phyloP scores from a whole-genome alignment of 2,113 vertebrate species.

The Suricata suricatta region DNA sequence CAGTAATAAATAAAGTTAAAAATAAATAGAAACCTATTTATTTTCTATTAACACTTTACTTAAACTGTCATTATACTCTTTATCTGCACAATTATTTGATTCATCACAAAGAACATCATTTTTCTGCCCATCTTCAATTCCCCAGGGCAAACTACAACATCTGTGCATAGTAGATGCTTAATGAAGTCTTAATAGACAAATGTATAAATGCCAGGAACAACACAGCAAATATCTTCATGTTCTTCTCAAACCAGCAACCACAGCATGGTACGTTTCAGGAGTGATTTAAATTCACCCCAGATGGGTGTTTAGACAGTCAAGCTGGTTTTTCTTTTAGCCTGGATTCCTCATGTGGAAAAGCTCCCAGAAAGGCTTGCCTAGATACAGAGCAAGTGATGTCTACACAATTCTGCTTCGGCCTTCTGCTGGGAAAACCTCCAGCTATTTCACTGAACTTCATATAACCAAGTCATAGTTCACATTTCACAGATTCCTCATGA shows the following conservation, averaged over 20 bases:
- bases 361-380: constrained; percentile 26
- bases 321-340: not conserved
- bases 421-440: constrained; percentile 66
- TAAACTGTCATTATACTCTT: not conserved
- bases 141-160: not conserved
- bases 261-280: not conserved
- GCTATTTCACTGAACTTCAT: constrained; percentile 32
- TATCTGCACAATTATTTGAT: not conserved
- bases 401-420: constrained; percentile 52
- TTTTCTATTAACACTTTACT: not conserved
- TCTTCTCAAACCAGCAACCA: not conserved
- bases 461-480: constrained; percentile 68
- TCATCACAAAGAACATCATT: not conserved
- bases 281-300: not conserved
- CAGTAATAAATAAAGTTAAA: too few relatives aligned
- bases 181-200: not conserved
- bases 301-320: not conserved
- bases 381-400: constrained; percentile 64
- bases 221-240: not conserved
- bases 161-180: not conserved
- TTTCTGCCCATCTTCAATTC: not conserved
- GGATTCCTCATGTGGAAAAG: not conserved
- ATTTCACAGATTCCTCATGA: constrained; percentile 61
- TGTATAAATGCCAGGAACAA: not conserved
- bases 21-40: too few relatives aligned